These are phyloP conservation scores for Lycocerus yunnanus DNA, from an alignment of 2,888 invertebrate genomes.

Conservation along the genomic window DNA sequence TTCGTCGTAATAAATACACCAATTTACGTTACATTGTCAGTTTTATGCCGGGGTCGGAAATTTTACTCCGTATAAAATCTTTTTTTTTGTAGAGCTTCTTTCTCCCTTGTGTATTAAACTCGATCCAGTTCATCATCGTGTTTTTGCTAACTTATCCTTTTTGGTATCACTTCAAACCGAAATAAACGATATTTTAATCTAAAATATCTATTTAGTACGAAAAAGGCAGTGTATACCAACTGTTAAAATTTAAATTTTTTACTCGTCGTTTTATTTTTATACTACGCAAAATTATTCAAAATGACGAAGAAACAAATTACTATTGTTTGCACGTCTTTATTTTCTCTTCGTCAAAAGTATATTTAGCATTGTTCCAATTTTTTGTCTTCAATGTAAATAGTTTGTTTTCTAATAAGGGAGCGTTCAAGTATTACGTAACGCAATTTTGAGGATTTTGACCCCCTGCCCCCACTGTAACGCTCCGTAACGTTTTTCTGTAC, in stretches of 20 bases:
- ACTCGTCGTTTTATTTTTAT: too few relatives aligned
- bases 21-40: conserved; percentile 26
- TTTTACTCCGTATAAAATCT: conserved; percentile 21
- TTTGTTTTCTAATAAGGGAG: too few relatives aligned
- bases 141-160: conserved; percentile 10
- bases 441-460: too few relatives aligned
- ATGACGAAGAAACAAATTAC: too few relatives aligned
- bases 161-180: neutral
- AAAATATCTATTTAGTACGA: neutral
- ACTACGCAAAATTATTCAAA: too few relatives aligned
- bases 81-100: conserved; percentile 14
- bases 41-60: conserved; percentile 22
- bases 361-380: neutral
- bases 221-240: too few relatives aligned
- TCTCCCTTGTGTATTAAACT: conserved; percentile 18
- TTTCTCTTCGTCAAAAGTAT: neutral
- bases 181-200: neutral
- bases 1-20: conserved; percentile 26
- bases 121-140: conserved; percentile 20
- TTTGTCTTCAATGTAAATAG: too few relatives aligned
- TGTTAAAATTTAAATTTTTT: too few relatives aligned
- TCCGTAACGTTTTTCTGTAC: too few relatives aligned
- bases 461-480: too few relatives aligned
- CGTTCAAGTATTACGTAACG: too few relatives aligned
- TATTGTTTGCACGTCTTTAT: neutral